Evolutionary conservation across 2,113 vertebrate species (phyloP).

Genomic region (Otocyon megalotis): DNA sequence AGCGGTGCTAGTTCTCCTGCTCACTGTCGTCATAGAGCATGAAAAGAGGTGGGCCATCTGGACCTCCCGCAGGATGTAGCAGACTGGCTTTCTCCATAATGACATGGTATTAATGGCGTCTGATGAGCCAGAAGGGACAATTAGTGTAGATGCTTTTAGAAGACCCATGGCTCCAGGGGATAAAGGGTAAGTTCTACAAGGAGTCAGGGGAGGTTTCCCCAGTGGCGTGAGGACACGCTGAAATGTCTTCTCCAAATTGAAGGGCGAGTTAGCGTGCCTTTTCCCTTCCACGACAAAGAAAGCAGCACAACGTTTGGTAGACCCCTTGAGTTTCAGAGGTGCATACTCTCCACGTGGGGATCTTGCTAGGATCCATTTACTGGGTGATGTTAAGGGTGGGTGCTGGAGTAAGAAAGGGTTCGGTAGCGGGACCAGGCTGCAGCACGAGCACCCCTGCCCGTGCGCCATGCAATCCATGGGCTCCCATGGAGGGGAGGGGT

Average conservation of each 20-base stretch:
- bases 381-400: not conserved
- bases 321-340: not conserved
- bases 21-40: not conserved
- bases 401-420: not conserved
- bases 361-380: not conserved
- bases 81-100: not conserved
- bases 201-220: not conserved
- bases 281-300: not conserved
- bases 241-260: not conserved
- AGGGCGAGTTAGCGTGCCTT: not conserved
- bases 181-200: not conserved
- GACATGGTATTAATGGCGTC: not conserved
- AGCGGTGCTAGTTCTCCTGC: not conserved
- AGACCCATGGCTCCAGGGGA: not conserved
- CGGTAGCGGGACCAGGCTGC: not conserved
- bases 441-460: not conserved
- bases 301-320: not conserved
- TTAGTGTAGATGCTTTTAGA: not conserved
- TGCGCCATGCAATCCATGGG: not conserved
- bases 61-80: not conserved
- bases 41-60: not conserved
- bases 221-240: not conserved
- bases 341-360: not conserved
- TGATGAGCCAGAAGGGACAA: constrained; percentile 7
- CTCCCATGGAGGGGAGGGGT: too few species aligned